A percentile compares a stretch with the other conserved stretches of the same genome.
Conservation (phyloP, 1,140 invertebrate species). For the Monomorium pharaonis region DNA sequence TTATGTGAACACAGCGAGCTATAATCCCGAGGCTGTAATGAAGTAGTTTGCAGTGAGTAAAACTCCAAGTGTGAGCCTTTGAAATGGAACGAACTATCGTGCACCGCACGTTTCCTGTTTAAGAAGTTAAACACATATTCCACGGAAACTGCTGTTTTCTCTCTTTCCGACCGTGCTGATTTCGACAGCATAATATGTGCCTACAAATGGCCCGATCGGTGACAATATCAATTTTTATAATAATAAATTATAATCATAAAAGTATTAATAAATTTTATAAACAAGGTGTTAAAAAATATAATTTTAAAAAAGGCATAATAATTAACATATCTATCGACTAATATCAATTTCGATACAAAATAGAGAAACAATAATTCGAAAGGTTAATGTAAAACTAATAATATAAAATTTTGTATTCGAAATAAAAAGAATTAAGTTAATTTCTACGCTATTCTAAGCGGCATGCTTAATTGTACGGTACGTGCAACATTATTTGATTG, state of each 20-base stretch:
- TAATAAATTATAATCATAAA: not conserved
- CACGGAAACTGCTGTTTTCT: not conserved
- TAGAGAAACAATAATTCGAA: not conserved
- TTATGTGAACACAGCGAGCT: constrained; percentile 1
- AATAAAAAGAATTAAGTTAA: not conserved
- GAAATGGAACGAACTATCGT: constrained; percentile 11
- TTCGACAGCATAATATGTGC: not conserved
- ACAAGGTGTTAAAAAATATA: not conserved
- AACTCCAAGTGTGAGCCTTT: not conserved
- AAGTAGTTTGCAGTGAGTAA: constrained; percentile 13
- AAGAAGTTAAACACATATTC: constrained; percentile 19
- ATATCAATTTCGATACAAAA: not conserved
- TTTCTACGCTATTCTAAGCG: not conserved
- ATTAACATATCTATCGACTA: not conserved
- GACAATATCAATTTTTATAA: not conserved
- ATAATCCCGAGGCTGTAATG: constrained; percentile 25
- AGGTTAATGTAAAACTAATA: not conserved
- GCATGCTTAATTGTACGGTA: constrained; percentile 1
- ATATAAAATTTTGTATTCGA: not conserved
- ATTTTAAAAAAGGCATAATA: not conserved
- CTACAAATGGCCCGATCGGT: not conserved
- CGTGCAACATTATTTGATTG: constrained; percentile 8
- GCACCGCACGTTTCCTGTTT: not conserved
- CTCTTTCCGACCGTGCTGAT: not conserved
- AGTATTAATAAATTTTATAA: not conserved